These are phyloP conservation scores for Chloropsis cyanopogon DNA, from an alignment of 2,113 vertebrate species.

Conservation along the genomic window DNA sequence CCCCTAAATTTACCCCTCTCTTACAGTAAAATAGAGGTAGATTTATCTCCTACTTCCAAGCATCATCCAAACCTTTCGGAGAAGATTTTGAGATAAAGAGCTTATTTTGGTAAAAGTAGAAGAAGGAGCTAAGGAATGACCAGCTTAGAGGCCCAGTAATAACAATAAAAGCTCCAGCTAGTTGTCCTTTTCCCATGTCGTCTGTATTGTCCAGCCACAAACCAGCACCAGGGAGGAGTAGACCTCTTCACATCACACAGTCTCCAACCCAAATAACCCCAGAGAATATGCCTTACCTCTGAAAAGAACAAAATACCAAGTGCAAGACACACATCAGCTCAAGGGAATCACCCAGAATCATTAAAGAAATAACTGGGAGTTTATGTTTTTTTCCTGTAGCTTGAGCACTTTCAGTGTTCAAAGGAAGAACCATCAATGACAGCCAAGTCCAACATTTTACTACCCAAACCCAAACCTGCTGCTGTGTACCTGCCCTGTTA, in stretches of 20 bases:
- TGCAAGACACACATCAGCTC: neutral
- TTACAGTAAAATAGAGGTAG: neutral
- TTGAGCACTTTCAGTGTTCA: neutral
- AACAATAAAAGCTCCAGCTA: neutral
- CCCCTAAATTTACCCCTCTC: neutral
- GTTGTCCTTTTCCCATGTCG: neutral
- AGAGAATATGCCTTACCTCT: neutral
- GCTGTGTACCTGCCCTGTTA: neutral
- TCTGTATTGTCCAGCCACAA: neutral
- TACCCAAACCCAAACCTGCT: neutral
- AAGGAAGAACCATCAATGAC: neutral
- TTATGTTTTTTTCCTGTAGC: neutral
- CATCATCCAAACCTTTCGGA: neutral
- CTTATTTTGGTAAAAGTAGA: neutral
- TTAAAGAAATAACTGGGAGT: neutral
- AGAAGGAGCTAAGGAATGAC: neutral
- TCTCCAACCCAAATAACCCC: neutral
- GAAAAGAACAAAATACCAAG: neutral
- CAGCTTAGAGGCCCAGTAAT: neutral
- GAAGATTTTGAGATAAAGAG: neutral
- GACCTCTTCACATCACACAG: neutral
- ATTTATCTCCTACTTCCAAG: neutral
- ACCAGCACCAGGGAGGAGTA: neutral
- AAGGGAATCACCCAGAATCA: neutral
- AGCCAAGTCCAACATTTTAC: neutral